Base-by-base conservation (phyloP, 2,888 invertebrate species). In the Schrankia costaestrigalis region DNA sequence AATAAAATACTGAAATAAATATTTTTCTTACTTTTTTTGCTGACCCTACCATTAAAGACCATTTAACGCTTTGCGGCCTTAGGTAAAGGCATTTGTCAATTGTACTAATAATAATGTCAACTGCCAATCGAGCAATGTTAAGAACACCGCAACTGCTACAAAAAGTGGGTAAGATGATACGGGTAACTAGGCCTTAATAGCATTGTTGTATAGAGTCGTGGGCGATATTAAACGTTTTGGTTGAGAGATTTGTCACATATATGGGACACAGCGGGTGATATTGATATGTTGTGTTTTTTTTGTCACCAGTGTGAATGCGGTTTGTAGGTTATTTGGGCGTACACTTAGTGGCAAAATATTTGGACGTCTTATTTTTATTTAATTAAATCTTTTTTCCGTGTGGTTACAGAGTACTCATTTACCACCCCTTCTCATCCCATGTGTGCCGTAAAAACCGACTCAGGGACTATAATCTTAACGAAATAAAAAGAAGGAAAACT, bases 321-420 rank as follows among this genome's bases (percentile, higher is more conserved):
- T 76, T 71, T 76, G 50, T 72, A 51, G 72, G 75, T 71, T 70
- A 78, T 54, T 65, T 49, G 41, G 43, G 48, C 35, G 40, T 55
- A 50, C 41, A 49, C 44, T 45, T 21, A 1, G 11, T 41, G 29
- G 44, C 59, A 40, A 12, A 29, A 22, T 23, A 17, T 26, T 31
- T 26, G 29, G 21, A 27, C 10, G 13, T n/a, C n/a, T 18, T 18
- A 11, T 9, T 26, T 11, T 26, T 11, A 25, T 25, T 14, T 23
- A 23, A 11, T 6, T 23, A 11, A 10, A 5, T 23, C 23, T 4
- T 6, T 22, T 1, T 11, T 6, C 2, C 11, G 11, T 12, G 7
- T 24, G 11, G 5, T 2, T 24, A 8, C 4, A n/a, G n/a, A n/a
- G n/a, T n/a, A n/a, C n/a, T n/a, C n/a, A n/a, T n/a, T n/a, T n/a